phyloP scores from a whole-genome alignment of 2,888 invertebrate genomes.

The Microctonus brassicae region DNA sequence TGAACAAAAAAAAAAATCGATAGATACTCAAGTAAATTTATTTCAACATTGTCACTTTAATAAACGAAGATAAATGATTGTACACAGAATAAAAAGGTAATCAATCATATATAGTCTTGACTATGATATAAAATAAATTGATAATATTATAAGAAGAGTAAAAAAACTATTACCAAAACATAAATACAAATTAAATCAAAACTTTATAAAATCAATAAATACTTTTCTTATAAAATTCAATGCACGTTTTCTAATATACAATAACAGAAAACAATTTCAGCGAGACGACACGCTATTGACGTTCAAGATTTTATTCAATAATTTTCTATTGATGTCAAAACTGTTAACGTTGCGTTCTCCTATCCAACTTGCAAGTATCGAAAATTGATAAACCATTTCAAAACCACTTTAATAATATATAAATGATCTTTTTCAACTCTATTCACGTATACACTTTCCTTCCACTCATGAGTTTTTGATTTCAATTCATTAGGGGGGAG shows the following conservation, averaged over 20 bases:
- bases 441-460: not conserved
- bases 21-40: too few species aligned
- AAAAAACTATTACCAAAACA: too few species aligned
- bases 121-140: too few species aligned
- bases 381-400: not conserved
- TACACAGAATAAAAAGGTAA: too few species aligned
- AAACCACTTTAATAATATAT: not conserved
- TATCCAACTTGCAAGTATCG: not conserved
- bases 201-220: conserved; percentile 27
- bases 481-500: not conserved
- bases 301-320: not conserved
- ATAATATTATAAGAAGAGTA: too few species aligned
- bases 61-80: too few species aligned
- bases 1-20: too few species aligned
- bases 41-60: too few species aligned
- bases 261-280: not conserved
- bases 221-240: conserved; percentile 49
- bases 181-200: too few species aligned
- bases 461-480: not conserved
- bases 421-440: not conserved
- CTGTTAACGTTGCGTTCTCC: not conserved
- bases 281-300: not conserved
- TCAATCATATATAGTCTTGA: too few species aligned
- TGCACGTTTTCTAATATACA: conserved; percentile 32
- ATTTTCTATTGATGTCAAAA: not conserved